Evolutionary conservation across 1,140 invertebrate genomes (phyloP).

Genomic region (Centruroides sculpturatus): DNA sequence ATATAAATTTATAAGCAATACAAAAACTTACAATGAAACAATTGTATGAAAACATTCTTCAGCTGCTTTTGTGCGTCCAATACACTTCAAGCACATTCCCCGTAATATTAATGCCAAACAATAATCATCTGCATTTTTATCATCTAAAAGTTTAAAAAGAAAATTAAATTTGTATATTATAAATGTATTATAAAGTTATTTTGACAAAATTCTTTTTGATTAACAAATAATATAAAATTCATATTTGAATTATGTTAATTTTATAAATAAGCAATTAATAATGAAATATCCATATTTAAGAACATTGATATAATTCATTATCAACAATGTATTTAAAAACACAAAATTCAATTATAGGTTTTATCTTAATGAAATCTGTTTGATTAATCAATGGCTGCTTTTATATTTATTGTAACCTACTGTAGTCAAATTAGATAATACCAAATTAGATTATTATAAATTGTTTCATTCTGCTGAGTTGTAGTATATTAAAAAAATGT

Average conservation of each 20-base stretch:
- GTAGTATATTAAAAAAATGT: too few relatives aligned
- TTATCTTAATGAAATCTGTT: too few relatives aligned
- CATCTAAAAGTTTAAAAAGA: background rate
- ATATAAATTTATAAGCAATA: too few relatives aligned
- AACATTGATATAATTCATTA: too few relatives aligned
- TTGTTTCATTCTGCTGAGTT: too few relatives aligned
- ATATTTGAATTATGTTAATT: background rate
- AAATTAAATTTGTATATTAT: background rate
- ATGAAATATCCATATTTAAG: too few relatives aligned
- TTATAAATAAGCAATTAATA: background rate
- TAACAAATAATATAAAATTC: background rate
- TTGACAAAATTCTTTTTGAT: background rate
- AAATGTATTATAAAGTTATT: background rate
- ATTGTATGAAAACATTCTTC: conserved; percentile 57
- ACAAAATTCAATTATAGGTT: too few relatives aligned
- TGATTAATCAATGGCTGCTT: too few relatives aligned
- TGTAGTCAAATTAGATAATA: too few relatives aligned
- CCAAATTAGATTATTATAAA: too few relatives aligned
- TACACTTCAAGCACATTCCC: conserved; percentile 60
- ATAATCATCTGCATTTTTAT: conserved; percentile 47
- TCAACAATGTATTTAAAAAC: too few relatives aligned
- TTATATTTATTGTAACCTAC: too few relatives aligned
- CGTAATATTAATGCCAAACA: conserved; percentile 60
- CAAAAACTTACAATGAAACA: conserved; percentile 28
- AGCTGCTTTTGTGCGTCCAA: conserved; percentile 52